phyloP scores from a whole-genome alignment of 2,888 invertebrate genomes.

The Pollenia angustigena region DNA sequence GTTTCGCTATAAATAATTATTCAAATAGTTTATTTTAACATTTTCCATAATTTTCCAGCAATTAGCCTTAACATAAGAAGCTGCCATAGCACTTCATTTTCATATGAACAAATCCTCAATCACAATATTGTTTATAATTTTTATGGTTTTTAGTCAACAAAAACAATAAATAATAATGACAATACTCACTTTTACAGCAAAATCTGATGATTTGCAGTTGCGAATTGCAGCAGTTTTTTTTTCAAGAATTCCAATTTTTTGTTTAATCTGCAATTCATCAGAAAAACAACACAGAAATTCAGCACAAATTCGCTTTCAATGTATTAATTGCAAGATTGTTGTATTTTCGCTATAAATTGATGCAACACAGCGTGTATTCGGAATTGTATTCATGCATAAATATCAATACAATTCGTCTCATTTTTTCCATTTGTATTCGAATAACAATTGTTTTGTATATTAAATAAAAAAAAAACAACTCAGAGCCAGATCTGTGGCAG shows the following conservation, averaged over 20 bases:
- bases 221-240: slow-evolving; percentile 27
- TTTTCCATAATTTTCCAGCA: too few relatives aligned
- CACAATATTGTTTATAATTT: slow-evolving; percentile 44
- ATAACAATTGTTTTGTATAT: slow-evolving; percentile 51
- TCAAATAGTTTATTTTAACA: too few relatives aligned
- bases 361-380: slow-evolving; percentile 55
- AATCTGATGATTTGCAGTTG: slow-evolving; percentile 62
- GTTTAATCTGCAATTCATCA: slow-evolving; percentile 68
- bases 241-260: slow-evolving; percentile 56
- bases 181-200: slow-evolving; percentile 23
- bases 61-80: too few relatives aligned
- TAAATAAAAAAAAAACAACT: background rate
- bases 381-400: slow-evolving; percentile 54
- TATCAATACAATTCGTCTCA: slow-evolving; percentile 47
- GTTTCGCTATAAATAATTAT: too few relatives aligned
- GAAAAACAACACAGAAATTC: background rate
- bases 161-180: slow-evolving; percentile 32
- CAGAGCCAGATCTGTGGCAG: slow-evolving; percentile 49
- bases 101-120: background rate
- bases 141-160: slow-evolving; percentile 48
- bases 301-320: slow-evolving; percentile 61
- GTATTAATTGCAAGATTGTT: slow-evolving; percentile 66
- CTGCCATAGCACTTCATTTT: slow-evolving; percentile 14
- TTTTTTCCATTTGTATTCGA: slow-evolving; percentile 33
- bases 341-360: slow-evolving; percentile 44